Percentiles rank a stretch among this genome's conserved stretches.
Evolutionary conservation across 2,888 invertebrate genomes (phyloP).

Genomic region (Dynastes grantii): DNA sequence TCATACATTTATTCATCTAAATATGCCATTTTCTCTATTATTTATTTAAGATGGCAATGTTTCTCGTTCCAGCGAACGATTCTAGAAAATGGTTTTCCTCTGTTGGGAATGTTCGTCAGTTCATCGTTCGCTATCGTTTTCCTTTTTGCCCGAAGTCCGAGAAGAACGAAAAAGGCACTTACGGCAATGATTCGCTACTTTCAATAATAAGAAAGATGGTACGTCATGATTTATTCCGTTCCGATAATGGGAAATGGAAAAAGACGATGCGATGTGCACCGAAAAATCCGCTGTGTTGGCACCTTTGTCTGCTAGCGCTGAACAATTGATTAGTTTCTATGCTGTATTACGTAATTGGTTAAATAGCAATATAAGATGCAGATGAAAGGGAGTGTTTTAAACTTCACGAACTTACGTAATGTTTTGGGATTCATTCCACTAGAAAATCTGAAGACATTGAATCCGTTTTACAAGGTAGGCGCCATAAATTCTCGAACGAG

Average conservation of each 20-base stretch:
- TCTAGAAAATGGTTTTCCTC: conserved; percentile 34
- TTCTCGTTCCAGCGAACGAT: conserved; percentile 15
- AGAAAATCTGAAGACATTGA: too few relatives aligned
- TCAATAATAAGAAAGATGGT: conserved; percentile 37
- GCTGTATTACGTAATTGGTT: background rate
- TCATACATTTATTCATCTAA: conserved; percentile 26
- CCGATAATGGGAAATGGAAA: conserved; percentile 25
- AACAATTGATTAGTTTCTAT: conserved; percentile 25
- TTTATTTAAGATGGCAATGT: conserved; percentile 18
- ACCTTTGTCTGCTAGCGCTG: background rate
- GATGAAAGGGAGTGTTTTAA: too few relatives aligned
- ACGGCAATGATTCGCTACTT: conserved; percentile 46
- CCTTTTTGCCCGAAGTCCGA: conserved; percentile 12
- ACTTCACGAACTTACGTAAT: too few relatives aligned
- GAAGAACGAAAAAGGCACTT: conserved; percentile 42
- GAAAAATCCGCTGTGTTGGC: conserved; percentile 23
- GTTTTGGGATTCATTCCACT: too few relatives aligned
- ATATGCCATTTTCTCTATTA: conserved; percentile 16
- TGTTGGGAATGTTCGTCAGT: conserved; percentile 7
- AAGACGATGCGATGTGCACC: conserved; percentile 9
- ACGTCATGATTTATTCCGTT: conserved; percentile 41
- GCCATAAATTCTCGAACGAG: too few relatives aligned
- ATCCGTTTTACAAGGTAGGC: too few relatives aligned
- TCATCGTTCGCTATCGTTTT: conserved; percentile 17
- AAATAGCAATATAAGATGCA: background rate